These are phyloP conservation scores for Carassius auratus DNA, from an alignment of 2,113 vertebrate genomes.

Conservation along the genomic window DNA sequence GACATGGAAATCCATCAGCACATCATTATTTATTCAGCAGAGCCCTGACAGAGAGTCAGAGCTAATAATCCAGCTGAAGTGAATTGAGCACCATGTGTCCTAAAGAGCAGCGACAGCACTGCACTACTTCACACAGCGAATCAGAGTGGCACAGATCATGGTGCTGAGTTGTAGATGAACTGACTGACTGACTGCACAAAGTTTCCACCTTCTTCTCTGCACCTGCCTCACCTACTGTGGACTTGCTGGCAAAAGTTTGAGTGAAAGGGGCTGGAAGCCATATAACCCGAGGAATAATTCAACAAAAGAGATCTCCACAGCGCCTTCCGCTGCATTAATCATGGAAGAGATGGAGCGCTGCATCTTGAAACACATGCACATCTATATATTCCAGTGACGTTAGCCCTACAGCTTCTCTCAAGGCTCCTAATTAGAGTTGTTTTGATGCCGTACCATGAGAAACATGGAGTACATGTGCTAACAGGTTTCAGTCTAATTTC, in stretches of 20 bases:
- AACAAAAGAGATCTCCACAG: slow-evolving; percentile 49
- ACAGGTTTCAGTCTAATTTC: neutral
- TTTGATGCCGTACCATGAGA: neutral
- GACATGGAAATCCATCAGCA: slow-evolving; percentile 58
- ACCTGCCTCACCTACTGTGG: slow-evolving; percentile 35
- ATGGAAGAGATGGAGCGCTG: slow-evolving; percentile 17
- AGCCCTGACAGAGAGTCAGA: slow-evolving; percentile 59
- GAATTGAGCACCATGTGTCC: slow-evolving; percentile 49
- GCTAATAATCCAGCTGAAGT: slow-evolving; percentile 55
- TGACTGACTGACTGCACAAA: slow-evolving; percentile 46
- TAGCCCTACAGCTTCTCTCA: slow-evolving; percentile 16
- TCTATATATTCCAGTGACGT: neutral
- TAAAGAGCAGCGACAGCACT: slow-evolving; percentile 47
- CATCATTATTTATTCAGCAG: slow-evolving; percentile 62
- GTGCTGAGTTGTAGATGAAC: slow-evolving; percentile 28
- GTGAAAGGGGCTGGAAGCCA: slow-evolving; percentile 45
- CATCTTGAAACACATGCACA: slow-evolving; percentile 22
- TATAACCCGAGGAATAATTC: slow-evolving; percentile 58
- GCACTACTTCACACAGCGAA: slow-evolving; percentile 39
- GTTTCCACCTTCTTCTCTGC: slow-evolving; percentile 36
- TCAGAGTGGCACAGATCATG: slow-evolving; percentile 48
- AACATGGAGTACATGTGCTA: neutral
- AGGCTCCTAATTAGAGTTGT: slow-evolving; percentile 44
- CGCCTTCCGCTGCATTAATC: slow-evolving; percentile 46
- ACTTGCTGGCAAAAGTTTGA: slow-evolving; percentile 47